A percentile compares a stretch with the other conserved stretches of the same genome.
Evolutionary conservation across 2,113 vertebrate species (phyloP).

Genomic region (Aplodontia rufa): DNA sequence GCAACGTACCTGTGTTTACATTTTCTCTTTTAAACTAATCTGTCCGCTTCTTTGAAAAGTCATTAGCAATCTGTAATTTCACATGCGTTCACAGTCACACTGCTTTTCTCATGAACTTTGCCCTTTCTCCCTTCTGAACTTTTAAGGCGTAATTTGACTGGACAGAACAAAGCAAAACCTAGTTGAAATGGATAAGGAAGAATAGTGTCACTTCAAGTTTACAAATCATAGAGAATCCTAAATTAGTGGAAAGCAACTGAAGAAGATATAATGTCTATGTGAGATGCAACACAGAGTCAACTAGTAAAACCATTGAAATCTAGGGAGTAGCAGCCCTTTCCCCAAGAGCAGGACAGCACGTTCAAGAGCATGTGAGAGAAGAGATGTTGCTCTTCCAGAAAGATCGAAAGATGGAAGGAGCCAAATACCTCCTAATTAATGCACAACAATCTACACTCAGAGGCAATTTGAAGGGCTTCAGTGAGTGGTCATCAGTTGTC

Average conservation of each 20-base stretch:
- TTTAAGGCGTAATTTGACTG: constrained; percentile 20
- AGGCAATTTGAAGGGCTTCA: neutral
- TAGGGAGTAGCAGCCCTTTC: neutral
- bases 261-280: neutral
- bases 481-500: neutral
- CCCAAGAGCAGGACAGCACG: neutral
- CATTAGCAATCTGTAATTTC: constrained; percentile 20
- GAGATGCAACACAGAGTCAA: neutral
- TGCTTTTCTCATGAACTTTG: neutral
- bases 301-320: neutral
- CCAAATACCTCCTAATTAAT: neutral
- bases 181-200: constrained; percentile 35
- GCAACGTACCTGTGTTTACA: neutral
- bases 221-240: constrained; percentile 5
- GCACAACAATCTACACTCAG: neutral
- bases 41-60: constrained; percentile 12
- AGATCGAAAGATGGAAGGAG: neutral
- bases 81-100: neutral
- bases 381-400: neutral
- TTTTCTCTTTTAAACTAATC: constrained; percentile 21
- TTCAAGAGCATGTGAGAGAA: neutral
- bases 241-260: constrained; percentile 15
- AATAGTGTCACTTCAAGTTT: neutral
- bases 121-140: neutral
- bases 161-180: neutral